A percentile compares a stretch with the other conserved stretches of the same genome.
Conservation (phyloP, 2,113 vertebrate genomes). For the Anas platyrhynchos region DNA sequence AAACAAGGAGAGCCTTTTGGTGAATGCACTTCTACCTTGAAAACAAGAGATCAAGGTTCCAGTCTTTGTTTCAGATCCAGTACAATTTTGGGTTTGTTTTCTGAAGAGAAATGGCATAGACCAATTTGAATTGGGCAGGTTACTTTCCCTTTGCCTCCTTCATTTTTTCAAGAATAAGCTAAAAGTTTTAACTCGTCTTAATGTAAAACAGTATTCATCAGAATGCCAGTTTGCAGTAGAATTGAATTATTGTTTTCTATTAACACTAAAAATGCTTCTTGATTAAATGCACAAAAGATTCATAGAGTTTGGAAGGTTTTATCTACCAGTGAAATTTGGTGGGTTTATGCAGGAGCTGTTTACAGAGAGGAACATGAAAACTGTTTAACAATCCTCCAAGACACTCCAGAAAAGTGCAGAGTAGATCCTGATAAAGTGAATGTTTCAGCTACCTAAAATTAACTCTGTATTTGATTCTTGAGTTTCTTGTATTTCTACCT, state of each 20-base stretch:
- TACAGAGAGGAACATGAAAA: neutral
- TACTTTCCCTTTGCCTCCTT: neutral
- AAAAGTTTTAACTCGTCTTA: neutral
- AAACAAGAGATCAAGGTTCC: neutral
- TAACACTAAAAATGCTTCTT: neutral
- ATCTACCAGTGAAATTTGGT: neutral
- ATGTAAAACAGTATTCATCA: neutral
- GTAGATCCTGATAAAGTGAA: neutral
- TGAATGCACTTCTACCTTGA: neutral
- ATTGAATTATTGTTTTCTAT: neutral
- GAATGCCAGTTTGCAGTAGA: neutral
- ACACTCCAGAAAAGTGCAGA: neutral
- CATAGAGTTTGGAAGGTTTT: neutral
- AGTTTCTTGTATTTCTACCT: neutral
- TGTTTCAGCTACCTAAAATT: neutral
- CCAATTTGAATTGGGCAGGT: neutral
- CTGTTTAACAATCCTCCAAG: neutral
- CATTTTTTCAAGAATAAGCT: neutral
- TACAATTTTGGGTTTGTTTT: neutral
- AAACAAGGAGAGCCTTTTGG: neutral
- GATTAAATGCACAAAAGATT: neutral
- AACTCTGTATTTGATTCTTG: neutral
- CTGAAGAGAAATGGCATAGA: neutral
- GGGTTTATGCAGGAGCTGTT: too few relatives aligned
- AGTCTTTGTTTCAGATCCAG: neutral